Percentiles rank a stretch among this genome's conserved stretches.
Evolutionary conservation across 2,797 vertebrate species (phyloP).

Genomic region (Triplophysa bombifrons): DNA sequence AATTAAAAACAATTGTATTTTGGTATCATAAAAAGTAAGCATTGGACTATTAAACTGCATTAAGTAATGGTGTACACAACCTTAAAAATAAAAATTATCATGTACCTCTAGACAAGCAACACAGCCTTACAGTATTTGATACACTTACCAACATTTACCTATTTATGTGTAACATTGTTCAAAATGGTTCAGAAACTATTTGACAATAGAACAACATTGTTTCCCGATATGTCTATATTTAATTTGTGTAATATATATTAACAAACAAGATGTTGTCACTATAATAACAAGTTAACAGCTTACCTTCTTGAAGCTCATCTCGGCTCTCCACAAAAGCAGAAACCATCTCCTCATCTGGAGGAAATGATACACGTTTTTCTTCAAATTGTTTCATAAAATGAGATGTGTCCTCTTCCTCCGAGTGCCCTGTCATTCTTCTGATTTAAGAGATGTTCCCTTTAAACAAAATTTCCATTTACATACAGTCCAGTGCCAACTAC

Average conservation of each 20-base stretch:
- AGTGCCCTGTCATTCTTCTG: conserved; percentile 65
- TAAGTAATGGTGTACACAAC: not conserved
- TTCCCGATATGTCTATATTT: not conserved
- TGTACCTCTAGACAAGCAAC: too few relatives aligned
- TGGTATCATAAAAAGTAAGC: conserved; percentile 3
- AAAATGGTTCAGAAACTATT: too few relatives aligned
- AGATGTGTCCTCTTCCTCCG: conserved; percentile 52
- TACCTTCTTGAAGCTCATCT: conserved; percentile 62
- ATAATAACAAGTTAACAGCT: conserved; percentile 48
- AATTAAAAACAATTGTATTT: not conserved
- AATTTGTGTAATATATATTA: not conserved
- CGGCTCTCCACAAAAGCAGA: conserved; percentile 72
- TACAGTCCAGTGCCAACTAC: conserved; percentile 12
- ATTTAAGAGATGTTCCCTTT: conserved; percentile 10
- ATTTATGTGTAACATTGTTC: too few relatives aligned
- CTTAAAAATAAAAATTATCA: not conserved
- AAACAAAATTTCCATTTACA: conserved; percentile 7
- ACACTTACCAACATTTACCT: too few relatives aligned
- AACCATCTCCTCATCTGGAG: conserved; percentile 77
- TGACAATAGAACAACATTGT: not conserved
- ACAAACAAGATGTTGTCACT: not conserved
- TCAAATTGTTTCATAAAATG: conserved; percentile 61
- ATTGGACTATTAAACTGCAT: not conserved
- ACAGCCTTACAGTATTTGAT: too few relatives aligned
- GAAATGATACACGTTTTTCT: conserved; percentile 78